phyloP scores from a whole-genome alignment of 2,797 vertebrate species.

The Picus viridis region DNA sequence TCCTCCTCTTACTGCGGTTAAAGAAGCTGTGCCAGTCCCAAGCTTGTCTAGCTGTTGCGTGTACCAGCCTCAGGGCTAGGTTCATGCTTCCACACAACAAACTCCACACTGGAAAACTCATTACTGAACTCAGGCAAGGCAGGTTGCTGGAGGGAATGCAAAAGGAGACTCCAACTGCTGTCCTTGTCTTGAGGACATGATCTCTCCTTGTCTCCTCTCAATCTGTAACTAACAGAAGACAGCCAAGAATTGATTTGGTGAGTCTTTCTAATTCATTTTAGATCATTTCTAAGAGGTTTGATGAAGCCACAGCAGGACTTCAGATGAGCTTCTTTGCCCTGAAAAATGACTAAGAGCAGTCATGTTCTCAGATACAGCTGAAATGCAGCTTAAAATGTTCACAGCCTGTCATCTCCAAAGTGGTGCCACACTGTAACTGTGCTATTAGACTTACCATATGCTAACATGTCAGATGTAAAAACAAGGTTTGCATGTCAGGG shows the following conservation, averaged over 20 bases:
- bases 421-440: not conserved
- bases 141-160: not conserved
- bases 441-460: not conserved
- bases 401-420: not conserved
- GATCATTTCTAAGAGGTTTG: not conserved
- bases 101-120: not conserved
- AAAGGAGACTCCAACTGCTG: fast-evolving
- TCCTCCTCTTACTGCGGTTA: not conserved
- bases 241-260: not conserved
- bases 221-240: not conserved
- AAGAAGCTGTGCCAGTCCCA: not conserved
- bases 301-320: not conserved
- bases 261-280: not conserved
- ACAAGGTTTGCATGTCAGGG: not conserved
- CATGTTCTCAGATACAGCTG: not conserved
- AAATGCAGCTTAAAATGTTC: not conserved
- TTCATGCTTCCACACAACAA: not conserved
- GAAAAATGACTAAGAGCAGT: not conserved
- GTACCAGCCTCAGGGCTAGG: not conserved
- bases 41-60: not conserved
- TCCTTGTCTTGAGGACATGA: not conserved
- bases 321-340: not conserved
- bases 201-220: not conserved
- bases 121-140: not conserved
- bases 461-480: not conserved